Evolutionary conservation across 2,888 invertebrate genomes (phyloP).

Genomic region (Eupithecia abbreviata): DNA sequence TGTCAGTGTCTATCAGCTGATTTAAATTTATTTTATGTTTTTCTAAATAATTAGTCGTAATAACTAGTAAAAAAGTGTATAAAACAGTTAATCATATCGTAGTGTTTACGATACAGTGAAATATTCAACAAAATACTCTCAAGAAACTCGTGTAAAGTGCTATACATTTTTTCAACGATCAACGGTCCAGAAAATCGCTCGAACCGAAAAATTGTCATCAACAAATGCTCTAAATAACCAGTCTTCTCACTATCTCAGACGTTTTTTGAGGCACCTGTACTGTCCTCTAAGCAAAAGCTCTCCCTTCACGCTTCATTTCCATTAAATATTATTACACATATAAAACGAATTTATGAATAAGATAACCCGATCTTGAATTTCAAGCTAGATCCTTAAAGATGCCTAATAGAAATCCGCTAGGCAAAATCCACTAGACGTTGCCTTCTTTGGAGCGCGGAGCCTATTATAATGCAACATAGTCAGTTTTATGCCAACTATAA

Average conservation of each 20-base stretch:
- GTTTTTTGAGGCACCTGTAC: not conserved
- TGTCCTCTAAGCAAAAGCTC: not conserved
- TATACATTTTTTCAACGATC: no score
- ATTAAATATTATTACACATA: not conserved
- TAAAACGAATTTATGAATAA: not conserved
- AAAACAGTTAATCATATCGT: no score
- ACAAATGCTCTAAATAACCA: not conserved
- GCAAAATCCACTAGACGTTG: not conserved
- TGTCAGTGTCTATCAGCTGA: no score
- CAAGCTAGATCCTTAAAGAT: not conserved
- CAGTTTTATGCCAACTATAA: conserved; percentile 54
- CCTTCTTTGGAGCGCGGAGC: not conserved
- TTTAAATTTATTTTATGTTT: no score
- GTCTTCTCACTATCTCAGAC: not conserved
- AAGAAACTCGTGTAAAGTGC: no score
- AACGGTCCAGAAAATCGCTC: no score
- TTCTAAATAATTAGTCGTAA: no score
- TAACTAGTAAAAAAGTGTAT: no score
- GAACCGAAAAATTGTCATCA: no score
- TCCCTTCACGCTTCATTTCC: not conserved
- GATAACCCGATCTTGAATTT: not conserved
- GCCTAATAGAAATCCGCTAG: conserved; percentile 2
- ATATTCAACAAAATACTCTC: no score
- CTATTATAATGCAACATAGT: conserved; percentile 2
- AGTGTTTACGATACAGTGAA: no score